Evolutionary conservation across 2,113 vertebrate genomes (phyloP), one percentile per base, ranked within the genome.

Genomic region (Fulmarus glacialis): DNA sequence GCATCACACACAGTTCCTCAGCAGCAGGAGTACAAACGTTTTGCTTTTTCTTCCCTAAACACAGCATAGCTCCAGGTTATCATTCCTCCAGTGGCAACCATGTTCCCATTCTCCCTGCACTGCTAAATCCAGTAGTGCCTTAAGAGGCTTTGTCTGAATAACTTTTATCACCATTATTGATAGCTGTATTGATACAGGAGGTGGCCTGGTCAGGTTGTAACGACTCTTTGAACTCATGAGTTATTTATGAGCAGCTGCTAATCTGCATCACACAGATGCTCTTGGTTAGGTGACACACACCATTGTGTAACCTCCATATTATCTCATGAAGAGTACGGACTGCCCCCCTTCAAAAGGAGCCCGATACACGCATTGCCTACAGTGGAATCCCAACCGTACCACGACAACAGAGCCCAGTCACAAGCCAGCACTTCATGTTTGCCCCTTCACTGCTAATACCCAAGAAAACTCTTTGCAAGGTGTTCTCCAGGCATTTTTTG

Each of bases 91-190:
- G 53, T 5, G 36, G 56, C 59, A 78, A 81, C 34, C 4, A 36
- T 1, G 1, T 70, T 82, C 62, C 81, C 15, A 6, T 82, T 96
- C 70, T 63, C 30, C 58, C 48, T 32, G 12, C 22, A 58, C 42
- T 77, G 29, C 32, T 81, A 89, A 96, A 93, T 88, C 89, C 32
- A 85, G 66, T 55, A 89, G 87, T 62, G 42, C 45, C 30, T 94
- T 94, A 94, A 90, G 63, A 95, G 47, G 72, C 55, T 95, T 81
- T 86, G 40, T 59, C 47, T 62, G 64, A 89, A 85, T 82, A 84
- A 93, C 80, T 92, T 96, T 87, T 58, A 73, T 85, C 66, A 68
- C 89, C 26, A 11, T 68, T 96, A 96, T 93, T 89, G 89, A 86
- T 88, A 96, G 78, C 36, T 73, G 62, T 91, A 96, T 96, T 73